phyloP scores from a whole-genome alignment of 2,113 vertebrate species.

The Oncorhynchus gorbuscha region DNA sequence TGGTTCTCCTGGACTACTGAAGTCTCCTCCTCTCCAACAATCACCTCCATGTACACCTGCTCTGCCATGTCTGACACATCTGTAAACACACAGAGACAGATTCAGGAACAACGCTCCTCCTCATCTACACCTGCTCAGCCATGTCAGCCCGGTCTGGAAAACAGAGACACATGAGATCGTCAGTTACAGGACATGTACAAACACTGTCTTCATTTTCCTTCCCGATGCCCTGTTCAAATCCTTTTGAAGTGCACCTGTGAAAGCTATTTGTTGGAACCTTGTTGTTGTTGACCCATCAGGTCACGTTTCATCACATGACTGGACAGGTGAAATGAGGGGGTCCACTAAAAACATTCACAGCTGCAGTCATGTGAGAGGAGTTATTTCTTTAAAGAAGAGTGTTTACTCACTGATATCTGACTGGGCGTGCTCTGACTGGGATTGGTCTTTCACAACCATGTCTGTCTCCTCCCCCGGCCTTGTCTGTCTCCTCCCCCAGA shows the following conservation, averaged over 20 bases:
- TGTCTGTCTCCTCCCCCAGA: conserved; percentile 81
- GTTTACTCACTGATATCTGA: conserved; percentile 51
- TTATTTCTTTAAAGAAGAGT: conserved; percentile 77
- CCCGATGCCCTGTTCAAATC: conserved; percentile 60
- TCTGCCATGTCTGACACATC: conserved; percentile 85
- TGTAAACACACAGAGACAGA: conserved; percentile 45
- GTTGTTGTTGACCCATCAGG: too few relatives aligned
- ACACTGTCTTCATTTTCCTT: conserved; percentile 12
- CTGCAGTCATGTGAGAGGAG: conserved; percentile 86
- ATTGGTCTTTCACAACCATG: conserved; percentile 94
- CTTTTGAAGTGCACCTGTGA: too few relatives aligned
- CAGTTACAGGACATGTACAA: background rate
- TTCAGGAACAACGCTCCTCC: conserved; percentile 56
- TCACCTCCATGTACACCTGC: conserved; percentile 89
- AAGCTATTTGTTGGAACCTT: conserved; percentile 52
- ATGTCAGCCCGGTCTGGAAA: conserved; percentile 81
- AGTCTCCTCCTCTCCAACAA: conserved; percentile 83
- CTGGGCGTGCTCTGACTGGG: conserved; percentile 82
- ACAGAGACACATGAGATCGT: background rate
- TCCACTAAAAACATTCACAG: conserved; percentile 38
- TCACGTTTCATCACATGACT: conserved; percentile 24
- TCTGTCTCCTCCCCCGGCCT: conserved; percentile 95
- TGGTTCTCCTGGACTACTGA: conserved; percentile 75
- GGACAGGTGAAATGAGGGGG: conserved; percentile 45
- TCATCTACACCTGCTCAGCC: conserved; percentile 87